Evolutionary conservation across 2,888 invertebrate species (phyloP), one percentile per base, ranked within the genome.

Genomic region (Crematogaster levior): DNA sequence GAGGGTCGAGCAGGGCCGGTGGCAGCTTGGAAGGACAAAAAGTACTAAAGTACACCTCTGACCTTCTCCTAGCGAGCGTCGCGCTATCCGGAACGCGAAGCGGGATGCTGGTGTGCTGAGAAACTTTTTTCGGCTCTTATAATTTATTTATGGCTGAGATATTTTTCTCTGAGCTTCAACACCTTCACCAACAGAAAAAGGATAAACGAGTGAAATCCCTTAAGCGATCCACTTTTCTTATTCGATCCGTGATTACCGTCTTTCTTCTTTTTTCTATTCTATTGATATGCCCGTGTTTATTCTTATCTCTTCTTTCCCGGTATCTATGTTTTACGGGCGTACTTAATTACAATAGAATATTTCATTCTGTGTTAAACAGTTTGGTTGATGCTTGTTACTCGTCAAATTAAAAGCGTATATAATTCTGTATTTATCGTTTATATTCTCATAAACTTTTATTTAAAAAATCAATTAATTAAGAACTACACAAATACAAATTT

Each of bases 111-210:
- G 86, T 87, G 89, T 83, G 84, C 84, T 82, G 85, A 85, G 81
- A 81, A 86, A 90, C 88, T 88, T 91, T 88, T 92, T 92, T 90
- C 88, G 88, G 75, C 87, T 88, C 86, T 90, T 89, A 92, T 93
- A 92, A 93, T 93, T 93, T 92, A 93, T 93, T 93, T 91, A 92
- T 91, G 90, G 88, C 86, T 86, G 88, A 91, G 91, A 93, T 92
- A 93, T 92, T 92, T 90, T 91, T 85, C 75, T 83, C 84, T 63
- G 74, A 51, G 34, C 84, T 86, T 86, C 85, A 81, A 86, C 87
- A 81, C 85, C 82, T 83, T 72, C 56, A 34, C 24, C 77, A 43
- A 12, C 18, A 56, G 34, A 21, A 58, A 37, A 43, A 43, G 43
- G n/a, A n/a, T 46, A 34, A 46, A 70, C 34, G 77, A 46, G 43